Base-by-base conservation (phyloP, 2,113 vertebrate species). In the Indicator indicator region DNA sequence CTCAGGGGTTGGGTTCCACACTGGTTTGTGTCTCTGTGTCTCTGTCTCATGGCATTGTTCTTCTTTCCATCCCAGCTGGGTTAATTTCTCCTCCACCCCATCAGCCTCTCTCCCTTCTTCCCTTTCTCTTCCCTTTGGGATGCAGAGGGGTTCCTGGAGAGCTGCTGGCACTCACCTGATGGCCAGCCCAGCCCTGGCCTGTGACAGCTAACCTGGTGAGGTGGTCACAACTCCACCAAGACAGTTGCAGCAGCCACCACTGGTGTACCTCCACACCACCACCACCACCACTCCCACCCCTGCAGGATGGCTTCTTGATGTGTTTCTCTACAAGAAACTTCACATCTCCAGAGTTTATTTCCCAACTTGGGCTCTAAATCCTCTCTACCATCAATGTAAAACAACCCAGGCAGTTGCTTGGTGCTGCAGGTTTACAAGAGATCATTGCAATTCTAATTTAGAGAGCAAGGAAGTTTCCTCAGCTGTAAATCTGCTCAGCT, bases 321-420 rank as follows among this genome's bases (percentile, higher is more conserved):
- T 87, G 80, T 76, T 95, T 95, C 92, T 81, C 84, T 88, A 48
- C 89, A 79, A 96, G 92, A 90, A 94, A 95, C 83, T 88, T 92
- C 90, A 86, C 12, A 0, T 93, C 80, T 89, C 77, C 33, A 19
- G 88, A 58, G 91, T 96, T 94, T 94, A 93, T 94, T 95, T 95
- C 93, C 94, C 90, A 36, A 76, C 84, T 89, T 56, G 94, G 94
- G 85, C 30, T 82, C 68, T 97, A 96, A 97, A 97, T 97, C 95
- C 96, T 97, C 95, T 89, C 78, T 88, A 90, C 79, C 73, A 64
- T 94, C 94, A 94, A 95, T 91, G 90, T 92, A 91, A 95, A 97
- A 91, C 84, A 97, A 93, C 78, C 30, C 90, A 95, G 85, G 42
- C 95, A 84, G 89, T 91, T 89, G 82, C 95, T 96, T 96, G 95